These are phyloP conservation scores for Tinamus major DNA, from an alignment of 2,797 vertebrate species.

Conservation along the genomic window DNA sequence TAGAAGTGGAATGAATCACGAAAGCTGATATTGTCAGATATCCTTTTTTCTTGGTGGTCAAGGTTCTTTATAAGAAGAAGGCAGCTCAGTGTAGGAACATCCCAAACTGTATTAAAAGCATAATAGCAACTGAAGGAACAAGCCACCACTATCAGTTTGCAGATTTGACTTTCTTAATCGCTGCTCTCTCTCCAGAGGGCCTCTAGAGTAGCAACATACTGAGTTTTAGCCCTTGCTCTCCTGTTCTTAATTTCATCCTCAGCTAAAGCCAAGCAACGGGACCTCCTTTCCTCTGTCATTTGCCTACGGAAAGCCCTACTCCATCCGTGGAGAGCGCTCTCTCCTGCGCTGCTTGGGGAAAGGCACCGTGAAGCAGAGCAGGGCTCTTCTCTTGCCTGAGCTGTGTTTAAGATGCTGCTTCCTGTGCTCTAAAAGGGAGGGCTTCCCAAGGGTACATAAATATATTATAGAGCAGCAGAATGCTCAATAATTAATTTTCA, in stretches of 20 bases:
- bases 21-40: background rate
- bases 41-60: background rate
- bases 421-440: background rate
- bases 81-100: slow-evolving; percentile 21
- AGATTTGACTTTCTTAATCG: background rate
- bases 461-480: slow-evolving; percentile 53
- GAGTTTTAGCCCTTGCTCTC: background rate
- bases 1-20: slow-evolving; percentile 14
- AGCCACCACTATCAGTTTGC: background rate
- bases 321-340: background rate
- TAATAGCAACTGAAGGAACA: slow-evolving; percentile 7
- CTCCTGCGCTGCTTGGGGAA: background rate
- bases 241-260: background rate
- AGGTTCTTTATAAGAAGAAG: slow-evolving; percentile 34
- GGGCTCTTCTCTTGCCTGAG: background rate
- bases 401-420: background rate
- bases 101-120: background rate
- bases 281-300: background rate
- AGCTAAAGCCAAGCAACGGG: background rate
- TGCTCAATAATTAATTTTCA: slow-evolving; percentile 64
- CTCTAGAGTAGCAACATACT: background rate
- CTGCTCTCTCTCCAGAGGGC: background rate
- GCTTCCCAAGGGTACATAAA: slow-evolving; percentile 40
- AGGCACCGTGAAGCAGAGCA: background rate
- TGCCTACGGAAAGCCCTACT: background rate